Evolutionary conservation across 2,113 vertebrate species (phyloP).

Genomic region (Petrocephalus microphthalmus): DNA sequence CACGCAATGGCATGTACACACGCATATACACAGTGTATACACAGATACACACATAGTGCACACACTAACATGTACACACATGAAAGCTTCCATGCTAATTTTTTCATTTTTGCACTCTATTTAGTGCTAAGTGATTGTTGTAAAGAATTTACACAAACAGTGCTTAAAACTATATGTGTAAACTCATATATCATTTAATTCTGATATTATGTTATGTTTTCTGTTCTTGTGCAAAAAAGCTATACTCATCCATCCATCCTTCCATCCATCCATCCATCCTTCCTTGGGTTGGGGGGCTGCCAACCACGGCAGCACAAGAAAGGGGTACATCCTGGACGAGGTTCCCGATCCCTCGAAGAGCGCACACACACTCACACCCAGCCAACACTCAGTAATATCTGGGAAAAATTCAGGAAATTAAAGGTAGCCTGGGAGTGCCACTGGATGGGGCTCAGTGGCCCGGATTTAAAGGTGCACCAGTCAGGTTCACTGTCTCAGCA

Average conservation of each 20-base stretch:
- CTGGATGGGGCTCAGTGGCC: neutral
- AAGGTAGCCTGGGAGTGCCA: neutral
- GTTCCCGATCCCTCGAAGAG: neutral
- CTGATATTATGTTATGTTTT: neutral
- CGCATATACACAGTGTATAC: neutral
- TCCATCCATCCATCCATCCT: neutral
- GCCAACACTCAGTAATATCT: neutral
- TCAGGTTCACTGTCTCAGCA: neutral
- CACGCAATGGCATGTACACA: neutral
- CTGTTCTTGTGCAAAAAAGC: neutral
- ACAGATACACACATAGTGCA: neutral
- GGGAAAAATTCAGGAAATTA: neutral
- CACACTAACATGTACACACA: neutral
- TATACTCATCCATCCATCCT: too few species aligned
- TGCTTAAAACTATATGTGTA: neutral
- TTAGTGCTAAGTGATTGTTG: neutral
- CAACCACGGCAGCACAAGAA: neutral
- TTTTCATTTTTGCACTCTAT: neutral
- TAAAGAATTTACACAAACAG: neutral
- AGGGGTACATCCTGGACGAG: neutral
- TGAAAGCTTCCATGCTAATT: too few species aligned
- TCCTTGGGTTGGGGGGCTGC: neutral
- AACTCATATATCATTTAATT: neutral
- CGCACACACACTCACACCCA: neutral
- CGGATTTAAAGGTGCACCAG: neutral